Evolutionary conservation across 2,888 invertebrate genomes (phyloP), one percentile per base, ranked within the genome.

Genomic region (Zaprionus lineosus): DNA sequence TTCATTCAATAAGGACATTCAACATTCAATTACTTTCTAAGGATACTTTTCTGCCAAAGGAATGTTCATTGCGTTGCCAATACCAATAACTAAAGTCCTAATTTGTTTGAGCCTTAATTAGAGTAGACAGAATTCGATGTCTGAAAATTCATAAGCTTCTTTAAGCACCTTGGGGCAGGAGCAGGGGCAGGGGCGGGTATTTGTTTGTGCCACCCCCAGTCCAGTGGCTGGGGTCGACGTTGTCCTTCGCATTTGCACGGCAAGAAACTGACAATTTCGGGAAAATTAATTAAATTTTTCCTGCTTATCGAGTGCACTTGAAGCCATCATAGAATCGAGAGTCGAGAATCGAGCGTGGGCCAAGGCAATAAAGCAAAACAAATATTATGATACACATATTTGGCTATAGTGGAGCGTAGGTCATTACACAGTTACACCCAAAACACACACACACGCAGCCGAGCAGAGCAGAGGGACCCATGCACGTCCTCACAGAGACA

Each of bases 261-360:
- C n/a, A n/a, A n/a, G n/a, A n/a, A 44, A 6, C 46, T 31, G 44
- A 29, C 48, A 47, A 33, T 34, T 65, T 47, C 24, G 14, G n/a
- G 40, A 34, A 57, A 70, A 58, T 81, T 81, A 70, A 76, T 81
- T 76, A 76, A 73, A 61, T 50, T 63, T 47, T 58, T 50, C n/a
- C n/a, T 57, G 56, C 57, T 56, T 39, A 65, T 60, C 55, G 46
- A 61, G 58, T 70, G 48, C 56, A 43, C 33, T 46, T 40, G 24
- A 24, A 24, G n/a, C n/a, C n/a, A n/a, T 24, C 24, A 8, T 36
- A 29, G 9, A 34, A 26, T 51, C 28, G 21, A n/a, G n/a, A 36
- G 29, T 39, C 47, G 14, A 12, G 29, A 31, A 51, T 41, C 36
- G 39, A 28, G 12, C 12, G 29, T 19, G 37, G 43, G 43, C 18